Conservation (phyloP, 2,888 invertebrate species). For the Catocala sponsa region DNA sequence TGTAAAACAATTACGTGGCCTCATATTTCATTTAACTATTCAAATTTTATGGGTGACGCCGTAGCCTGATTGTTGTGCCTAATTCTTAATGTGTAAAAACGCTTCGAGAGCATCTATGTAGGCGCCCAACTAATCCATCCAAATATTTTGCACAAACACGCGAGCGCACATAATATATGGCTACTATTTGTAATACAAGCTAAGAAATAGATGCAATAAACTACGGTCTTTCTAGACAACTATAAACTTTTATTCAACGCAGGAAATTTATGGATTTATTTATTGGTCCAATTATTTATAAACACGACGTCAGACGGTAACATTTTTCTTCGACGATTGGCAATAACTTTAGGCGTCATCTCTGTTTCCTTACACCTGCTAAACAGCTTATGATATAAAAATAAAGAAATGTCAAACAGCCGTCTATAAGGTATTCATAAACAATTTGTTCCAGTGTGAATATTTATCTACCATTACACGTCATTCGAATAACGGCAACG, state of each 20-base stretch:
- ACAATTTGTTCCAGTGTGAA: constrained; percentile 16
- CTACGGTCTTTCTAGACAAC: constrained; percentile 23
- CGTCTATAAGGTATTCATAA: constrained; percentile 6
- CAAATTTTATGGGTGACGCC: constrained; percentile 52
- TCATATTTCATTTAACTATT: constrained; percentile 62
- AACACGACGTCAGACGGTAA: constrained; percentile 15
- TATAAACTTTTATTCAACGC: constrained; percentile 31
- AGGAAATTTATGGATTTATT: constrained; percentile 29
- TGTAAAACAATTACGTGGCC: constrained; percentile 61
- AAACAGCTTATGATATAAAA: not conserved
- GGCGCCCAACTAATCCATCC: constrained; percentile 15
- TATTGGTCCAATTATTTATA: constrained; percentile 31
- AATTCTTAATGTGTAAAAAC: constrained; percentile 32
- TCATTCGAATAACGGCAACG: constrained; percentile 10
- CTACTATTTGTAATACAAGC: constrained; percentile 40
- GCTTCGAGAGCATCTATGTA: constrained; percentile 17
- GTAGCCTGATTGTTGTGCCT: constrained; percentile 29
- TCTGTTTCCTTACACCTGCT: constrained; percentile 11
- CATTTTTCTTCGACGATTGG: constrained; percentile 16
- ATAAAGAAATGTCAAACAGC: not conserved
- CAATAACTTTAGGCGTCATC: constrained; percentile 9
- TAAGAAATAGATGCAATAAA: constrained; percentile 40
- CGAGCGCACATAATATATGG: constrained; percentile 29
- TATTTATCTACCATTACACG: constrained; percentile 12
- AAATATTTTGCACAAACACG: constrained; percentile 28